phyloP scores from a whole-genome alignment of 1,140 invertebrate species.

The Drosophila chauvacae region DNA sequence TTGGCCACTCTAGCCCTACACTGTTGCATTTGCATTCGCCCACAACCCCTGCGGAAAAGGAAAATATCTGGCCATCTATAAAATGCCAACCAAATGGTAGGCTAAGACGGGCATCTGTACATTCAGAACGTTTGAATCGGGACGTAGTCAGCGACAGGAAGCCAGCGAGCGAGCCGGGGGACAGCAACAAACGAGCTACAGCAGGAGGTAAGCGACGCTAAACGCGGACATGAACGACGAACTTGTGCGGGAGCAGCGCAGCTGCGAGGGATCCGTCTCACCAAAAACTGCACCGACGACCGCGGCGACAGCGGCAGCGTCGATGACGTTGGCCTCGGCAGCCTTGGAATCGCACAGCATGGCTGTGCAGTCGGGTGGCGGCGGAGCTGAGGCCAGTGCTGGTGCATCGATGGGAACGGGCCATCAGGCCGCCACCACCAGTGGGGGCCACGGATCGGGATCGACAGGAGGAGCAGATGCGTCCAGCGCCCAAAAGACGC shows the following conservation, averaged over 20 bases:
- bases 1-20: slow-evolving; percentile 43
- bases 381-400: background rate
- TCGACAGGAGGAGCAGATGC: slow-evolving; percentile 15
- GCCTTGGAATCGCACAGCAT: slow-evolving; percentile 65
- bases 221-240: slow-evolving; percentile 60
- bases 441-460: slow-evolving; percentile 9
- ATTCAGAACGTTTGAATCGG: slow-evolving; percentile 34
- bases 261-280: slow-evolving; percentile 65
- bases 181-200: slow-evolving; percentile 4
- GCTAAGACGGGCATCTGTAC: slow-evolving; percentile 35
- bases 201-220: slow-evolving; percentile 13
- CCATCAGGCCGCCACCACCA: slow-evolving; percentile 35
- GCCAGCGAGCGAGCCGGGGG: background rate
- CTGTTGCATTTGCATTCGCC: slow-evolving; percentile 66
- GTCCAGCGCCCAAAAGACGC: slow-evolving; percentile 13
- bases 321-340: slow-evolving; percentile 72
- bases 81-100: slow-evolving; percentile 73
- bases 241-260: slow-evolving; percentile 54
- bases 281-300: slow-evolving; percentile 62
- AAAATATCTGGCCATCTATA: slow-evolving; percentile 28
- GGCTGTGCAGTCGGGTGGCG: slow-evolving; percentile 1
- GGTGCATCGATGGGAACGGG: slow-evolving; percentile 2
- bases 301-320: slow-evolving; percentile 43
- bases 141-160: slow-evolving; percentile 1
- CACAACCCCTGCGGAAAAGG: slow-evolving; percentile 32